A percentile compares a stretch with the other conserved stretches of the same genome.
phyloP scores from a whole-genome alignment of 2,888 invertebrate species.

The Lacanobia oleracea region DNA sequence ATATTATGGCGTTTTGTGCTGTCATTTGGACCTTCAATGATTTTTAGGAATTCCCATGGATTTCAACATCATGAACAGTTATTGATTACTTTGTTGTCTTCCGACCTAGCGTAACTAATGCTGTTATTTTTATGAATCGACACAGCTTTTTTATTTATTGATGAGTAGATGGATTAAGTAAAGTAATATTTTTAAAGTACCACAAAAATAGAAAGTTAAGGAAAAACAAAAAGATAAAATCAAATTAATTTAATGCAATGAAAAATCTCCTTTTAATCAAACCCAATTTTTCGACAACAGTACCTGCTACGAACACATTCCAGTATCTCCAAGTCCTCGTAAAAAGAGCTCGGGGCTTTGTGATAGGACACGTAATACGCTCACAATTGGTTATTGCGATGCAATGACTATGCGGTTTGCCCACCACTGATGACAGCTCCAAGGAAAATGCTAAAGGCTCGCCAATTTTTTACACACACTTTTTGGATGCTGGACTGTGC shows the following conservation, averaged over 20 bases:
- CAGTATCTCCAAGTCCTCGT: conserved; percentile 66
- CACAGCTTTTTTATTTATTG: background rate
- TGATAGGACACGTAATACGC: conserved; percentile 89
- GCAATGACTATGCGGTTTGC: conserved; percentile 89
- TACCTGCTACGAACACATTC: conserved; percentile 62
- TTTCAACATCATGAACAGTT: conserved; percentile 18
- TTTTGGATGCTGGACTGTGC: conserved; percentile 44
- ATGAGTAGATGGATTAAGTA: background rate
- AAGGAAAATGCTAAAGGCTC: conserved; percentile 80
- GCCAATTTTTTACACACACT: conserved; percentile 66
- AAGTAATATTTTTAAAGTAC: background rate
- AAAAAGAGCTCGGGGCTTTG: conserved; percentile 84
- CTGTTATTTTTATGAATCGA: conserved; percentile 34
- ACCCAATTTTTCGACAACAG: background rate
- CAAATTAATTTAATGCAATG: too few species aligned
- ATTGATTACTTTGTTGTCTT: conserved; percentile 26
- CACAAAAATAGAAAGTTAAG: too few species aligned
- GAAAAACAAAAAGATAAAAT: too few species aligned
- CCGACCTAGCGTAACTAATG: conserved; percentile 6
- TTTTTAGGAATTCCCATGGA: conserved; percentile 43
- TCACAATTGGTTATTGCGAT: conserved; percentile 91
- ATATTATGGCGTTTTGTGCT: conserved; percentile 34
- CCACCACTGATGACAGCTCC: conserved; percentile 76
- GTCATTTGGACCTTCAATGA: conserved; percentile 36
- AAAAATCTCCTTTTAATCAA: too few species aligned